phyloP scores from a whole-genome alignment of 2,888 invertebrate species.

The Rapana venosa region DNA sequence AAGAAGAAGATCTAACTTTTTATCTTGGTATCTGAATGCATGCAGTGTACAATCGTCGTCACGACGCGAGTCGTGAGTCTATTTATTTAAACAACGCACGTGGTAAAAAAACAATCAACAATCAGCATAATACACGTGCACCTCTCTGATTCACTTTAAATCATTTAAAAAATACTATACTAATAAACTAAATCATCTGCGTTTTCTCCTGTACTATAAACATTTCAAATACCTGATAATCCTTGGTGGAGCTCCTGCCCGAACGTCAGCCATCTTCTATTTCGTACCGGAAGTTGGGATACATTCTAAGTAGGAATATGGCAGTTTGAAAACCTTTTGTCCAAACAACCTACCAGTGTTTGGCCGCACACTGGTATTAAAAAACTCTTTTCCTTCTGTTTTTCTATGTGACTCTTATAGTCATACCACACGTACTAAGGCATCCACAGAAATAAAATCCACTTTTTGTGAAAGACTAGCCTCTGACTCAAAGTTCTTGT shows the following conservation, averaged over 20 bases:
- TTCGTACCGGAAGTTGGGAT: not conserved
- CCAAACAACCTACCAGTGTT: not conserved
- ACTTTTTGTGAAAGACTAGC: not conserved
- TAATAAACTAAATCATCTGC: not conserved
- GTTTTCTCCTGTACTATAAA: not conserved
- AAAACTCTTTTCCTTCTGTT: not conserved
- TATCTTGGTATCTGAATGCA: no score
- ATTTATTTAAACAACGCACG: not conserved
- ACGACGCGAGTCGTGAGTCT: not conserved
- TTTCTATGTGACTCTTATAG: not conserved
- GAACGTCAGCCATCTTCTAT: constrained; percentile 29
- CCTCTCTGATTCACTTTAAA: no score
- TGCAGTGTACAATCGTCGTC: not conserved
- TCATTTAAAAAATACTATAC: not conserved
- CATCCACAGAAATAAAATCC: no score
- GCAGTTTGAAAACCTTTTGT: not conserved
- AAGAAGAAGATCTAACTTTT: no score
- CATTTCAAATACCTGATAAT: not conserved
- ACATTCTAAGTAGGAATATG: not conserved
- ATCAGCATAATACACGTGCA: not conserved
- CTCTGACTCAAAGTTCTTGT: not conserved
- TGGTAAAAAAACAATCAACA: not conserved
- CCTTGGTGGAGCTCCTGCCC: not conserved
- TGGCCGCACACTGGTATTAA: not conserved
- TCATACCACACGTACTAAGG: not conserved